Evolutionary conservation across 2,888 invertebrate genomes (phyloP).

Genomic region (Cerastis leucographa): DNA sequence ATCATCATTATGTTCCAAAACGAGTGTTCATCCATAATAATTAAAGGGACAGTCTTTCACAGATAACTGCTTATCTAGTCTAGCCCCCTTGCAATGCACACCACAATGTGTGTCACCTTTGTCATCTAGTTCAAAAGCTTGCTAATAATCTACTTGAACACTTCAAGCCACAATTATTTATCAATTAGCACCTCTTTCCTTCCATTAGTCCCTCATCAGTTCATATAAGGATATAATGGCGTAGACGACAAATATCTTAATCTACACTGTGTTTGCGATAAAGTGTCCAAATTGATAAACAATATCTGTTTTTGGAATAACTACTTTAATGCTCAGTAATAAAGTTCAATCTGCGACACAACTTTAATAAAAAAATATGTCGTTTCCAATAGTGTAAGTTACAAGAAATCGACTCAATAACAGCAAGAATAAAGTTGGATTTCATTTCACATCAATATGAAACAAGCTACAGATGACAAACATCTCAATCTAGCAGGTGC

Average conservation of each 20-base stretch:
- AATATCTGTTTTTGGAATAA: neutral
- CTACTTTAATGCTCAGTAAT: neutral
- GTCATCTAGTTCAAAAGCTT: neutral
- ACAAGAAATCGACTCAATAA: neutral
- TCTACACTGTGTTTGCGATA: constrained; percentile 17
- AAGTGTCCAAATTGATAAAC: neutral
- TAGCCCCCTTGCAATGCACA: neutral
- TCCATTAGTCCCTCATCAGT: constrained; percentile 42
- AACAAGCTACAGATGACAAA: constrained; percentile 46
- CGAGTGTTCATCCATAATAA: neutral
- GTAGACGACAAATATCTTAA: constrained; percentile 59
- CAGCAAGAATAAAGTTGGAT: neutral
- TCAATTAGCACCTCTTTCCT: constrained; percentile 38
- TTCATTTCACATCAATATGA: neutral
- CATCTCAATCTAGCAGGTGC: constrained; percentile 64
- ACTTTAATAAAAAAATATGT: neutral
- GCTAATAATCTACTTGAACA: neutral
- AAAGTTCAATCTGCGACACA: neutral
- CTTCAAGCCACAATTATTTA: constrained; percentile 16
- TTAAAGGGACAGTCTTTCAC: neutral
- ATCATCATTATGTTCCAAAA: neutral
- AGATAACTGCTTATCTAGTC: neutral
- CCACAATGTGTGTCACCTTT: neutral
- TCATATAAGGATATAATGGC: constrained; percentile 35
- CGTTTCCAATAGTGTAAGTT: neutral